Conservation (phyloP, 2,113 vertebrate species). For the Pterocles burchelli region DNA sequence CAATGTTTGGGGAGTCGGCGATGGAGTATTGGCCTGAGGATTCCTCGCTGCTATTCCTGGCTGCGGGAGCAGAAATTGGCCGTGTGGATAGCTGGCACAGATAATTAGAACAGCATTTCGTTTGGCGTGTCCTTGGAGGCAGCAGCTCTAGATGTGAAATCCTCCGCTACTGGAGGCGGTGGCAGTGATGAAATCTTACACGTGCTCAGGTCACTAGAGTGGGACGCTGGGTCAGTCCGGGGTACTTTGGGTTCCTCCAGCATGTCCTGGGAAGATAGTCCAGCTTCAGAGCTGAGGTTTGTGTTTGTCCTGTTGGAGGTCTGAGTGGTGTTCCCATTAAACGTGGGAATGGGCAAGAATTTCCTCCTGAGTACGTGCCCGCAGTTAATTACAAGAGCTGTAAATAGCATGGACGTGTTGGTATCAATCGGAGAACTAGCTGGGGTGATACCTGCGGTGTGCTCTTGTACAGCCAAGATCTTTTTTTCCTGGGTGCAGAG, state of each 20-base stretch:
- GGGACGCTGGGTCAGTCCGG: fast-evolving
- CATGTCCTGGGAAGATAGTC: background rate
- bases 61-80: conserved; percentile 37
- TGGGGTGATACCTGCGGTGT: background rate
- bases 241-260: background rate
- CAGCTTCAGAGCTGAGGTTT: background rate
- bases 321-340: background rate
- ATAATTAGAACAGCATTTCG: conserved; percentile 47
- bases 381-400: background rate
- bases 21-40: conserved; percentile 52
- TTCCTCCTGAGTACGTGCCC: fast-evolving
- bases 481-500: background rate
- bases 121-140: conserved; percentile 57
- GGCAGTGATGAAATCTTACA: background rate
- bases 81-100: conserved; percentile 44
- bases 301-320: background rate
- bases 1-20: background rate
- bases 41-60: conserved; percentile 67
- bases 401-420: background rate
- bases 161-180: background rate
- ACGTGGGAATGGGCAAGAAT: background rate
- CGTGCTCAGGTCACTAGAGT: background rate
- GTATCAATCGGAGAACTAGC: background rate
- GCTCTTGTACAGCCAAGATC: background rate
- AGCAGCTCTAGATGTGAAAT: conserved; percentile 40